These are phyloP conservation scores for Drosophila ficusphila DNA, from an alignment of 1,140 invertebrate species.

Conservation along the genomic window DNA sequence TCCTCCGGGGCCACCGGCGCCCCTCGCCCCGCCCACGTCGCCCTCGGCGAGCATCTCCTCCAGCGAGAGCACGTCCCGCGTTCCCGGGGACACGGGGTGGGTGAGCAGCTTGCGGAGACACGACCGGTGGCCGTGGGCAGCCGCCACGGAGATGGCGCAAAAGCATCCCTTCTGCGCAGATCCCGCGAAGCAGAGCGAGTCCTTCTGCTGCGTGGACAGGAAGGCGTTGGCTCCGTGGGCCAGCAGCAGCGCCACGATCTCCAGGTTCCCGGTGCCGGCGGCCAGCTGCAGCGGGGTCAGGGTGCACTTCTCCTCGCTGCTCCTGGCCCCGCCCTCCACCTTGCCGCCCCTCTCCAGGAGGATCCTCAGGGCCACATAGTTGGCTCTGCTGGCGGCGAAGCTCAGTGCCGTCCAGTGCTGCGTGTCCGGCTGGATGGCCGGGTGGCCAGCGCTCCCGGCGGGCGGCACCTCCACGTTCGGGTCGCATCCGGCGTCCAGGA, in stretches of 20 bases:
- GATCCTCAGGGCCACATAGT: conserved; percentile 86
- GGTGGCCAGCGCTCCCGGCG: conserved; percentile 70
- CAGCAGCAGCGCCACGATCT: conserved; percentile 91
- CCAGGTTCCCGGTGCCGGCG: conserved; percentile 91
- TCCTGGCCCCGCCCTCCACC: conserved; percentile 92
- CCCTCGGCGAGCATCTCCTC: conserved; percentile 96
- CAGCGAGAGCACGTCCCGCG: conserved; percentile 91
- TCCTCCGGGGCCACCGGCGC: conserved; percentile 3
- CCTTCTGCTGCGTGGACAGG: conserved; percentile 92
- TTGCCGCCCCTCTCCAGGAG: conserved; percentile 91
- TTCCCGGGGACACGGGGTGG: conserved; percentile 89
- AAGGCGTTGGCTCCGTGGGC: conserved; percentile 94
- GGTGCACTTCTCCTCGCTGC: conserved; percentile 93
- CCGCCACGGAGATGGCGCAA: conserved; percentile 94
- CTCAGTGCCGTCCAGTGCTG: conserved; percentile 92
- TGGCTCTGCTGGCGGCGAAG: conserved; percentile 88
- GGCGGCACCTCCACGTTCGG: conserved; percentile 89
- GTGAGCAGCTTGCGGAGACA: conserved; percentile 91
- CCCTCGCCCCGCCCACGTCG: conserved; percentile 64
- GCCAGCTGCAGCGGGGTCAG: conserved; percentile 94
- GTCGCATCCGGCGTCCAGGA: conserved; percentile 92
- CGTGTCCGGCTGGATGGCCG: conserved; percentile 88
- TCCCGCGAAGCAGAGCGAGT: conserved; percentile 92
- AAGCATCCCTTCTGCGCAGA: conserved; percentile 93
- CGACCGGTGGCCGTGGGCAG: conserved; percentile 91